Base-by-base conservation (phyloP, 2,113 vertebrate species). In the Calyptommatus sinebrachiatus region DNA sequence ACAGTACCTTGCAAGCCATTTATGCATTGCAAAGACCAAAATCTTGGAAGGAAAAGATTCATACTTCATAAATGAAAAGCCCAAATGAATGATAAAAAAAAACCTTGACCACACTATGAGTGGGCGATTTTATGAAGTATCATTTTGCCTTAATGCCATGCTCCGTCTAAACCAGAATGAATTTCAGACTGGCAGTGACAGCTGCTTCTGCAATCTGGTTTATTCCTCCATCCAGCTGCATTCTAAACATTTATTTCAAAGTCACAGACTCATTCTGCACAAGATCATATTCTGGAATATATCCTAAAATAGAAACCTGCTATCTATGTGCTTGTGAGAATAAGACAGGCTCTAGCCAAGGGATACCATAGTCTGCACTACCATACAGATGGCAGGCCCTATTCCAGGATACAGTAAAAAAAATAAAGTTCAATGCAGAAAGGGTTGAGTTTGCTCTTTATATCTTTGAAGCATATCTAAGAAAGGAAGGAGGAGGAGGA, bases 21-120 rank as follows among this genome's bases (percentile, higher is more conserved):
- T 18, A 1, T 66, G 68, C 73, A 73, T 83, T 66, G 68, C 71
- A 73, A 85, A 88, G 74, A 74, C 45, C 14, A 1, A 63, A 74
- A 85, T 83, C 2, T 60, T 71, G 0, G 8, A 5, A 10, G 7
- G 80, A 75, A 68, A 73, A 83, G 77, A 22, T 63, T 53, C 8
- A 63, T 2, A 18, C 48, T 68, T 86, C 18, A 69, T 9, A 41
- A 82, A 82, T 50, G 14, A 82, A 83, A 80, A 57, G 11, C 22
- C 26, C 3, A 45, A 60, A 22, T 18, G 0, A 0, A 69, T 41
- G 18, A 60, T 80, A 57, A 2, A 45, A 73, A 88, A 2, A 45
- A 73, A 87, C 62, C 5, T 79, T 78, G 14, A 29, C 81, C 7
- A 57, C 71, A 84, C 7, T 5, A 10, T 26, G 53, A 73, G 46